Percentiles rank a stretch among this genome's conserved stretches.
These are phyloP conservation scores for Meiosimyza platycephala DNA, from an alignment of 2,888 invertebrate species.

Conservation along the genomic window DNA sequence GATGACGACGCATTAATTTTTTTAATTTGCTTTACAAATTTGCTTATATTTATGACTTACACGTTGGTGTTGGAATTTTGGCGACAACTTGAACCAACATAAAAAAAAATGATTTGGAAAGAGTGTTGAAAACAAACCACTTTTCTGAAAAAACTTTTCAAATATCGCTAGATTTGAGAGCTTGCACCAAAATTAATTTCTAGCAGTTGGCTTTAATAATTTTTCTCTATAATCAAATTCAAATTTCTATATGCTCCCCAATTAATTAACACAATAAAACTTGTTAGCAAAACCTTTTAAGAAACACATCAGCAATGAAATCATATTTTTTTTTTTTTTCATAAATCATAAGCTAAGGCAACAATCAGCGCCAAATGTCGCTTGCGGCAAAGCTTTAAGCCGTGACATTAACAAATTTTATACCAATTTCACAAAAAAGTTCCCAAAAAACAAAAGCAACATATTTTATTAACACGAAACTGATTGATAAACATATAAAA, in stretches of 20 bases:
- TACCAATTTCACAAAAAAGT: not conserved
- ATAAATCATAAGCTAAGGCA: not conserved
- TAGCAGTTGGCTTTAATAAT: not conserved
- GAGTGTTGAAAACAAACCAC: too few species aligned
- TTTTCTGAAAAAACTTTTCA: too few species aligned
- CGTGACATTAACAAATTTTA: conserved; percentile 12
- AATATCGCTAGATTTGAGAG: too few species aligned
- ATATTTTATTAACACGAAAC: not conserved
- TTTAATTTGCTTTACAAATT: too few species aligned
- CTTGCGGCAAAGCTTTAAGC: not conserved
- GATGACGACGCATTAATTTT: not conserved
- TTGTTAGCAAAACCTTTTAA: conserved; percentile 13
- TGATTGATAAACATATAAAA: not conserved
- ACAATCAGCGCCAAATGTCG: not conserved
- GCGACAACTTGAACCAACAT: too few species aligned
- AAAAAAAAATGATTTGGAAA: too few species aligned
- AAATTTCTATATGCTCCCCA: not conserved
- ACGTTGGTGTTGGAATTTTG: too few species aligned
- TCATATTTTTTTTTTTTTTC: too few species aligned
- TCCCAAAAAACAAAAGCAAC: not conserved
- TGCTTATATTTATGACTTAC: too few species aligned
- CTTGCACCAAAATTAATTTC: too few species aligned
- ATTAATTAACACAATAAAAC: not conserved
- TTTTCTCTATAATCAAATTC: not conserved
- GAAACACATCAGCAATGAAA: not conserved